phyloP scores from a whole-genome alignment of 1,140 invertebrate species.

The Drosophila sproati region DNA sequence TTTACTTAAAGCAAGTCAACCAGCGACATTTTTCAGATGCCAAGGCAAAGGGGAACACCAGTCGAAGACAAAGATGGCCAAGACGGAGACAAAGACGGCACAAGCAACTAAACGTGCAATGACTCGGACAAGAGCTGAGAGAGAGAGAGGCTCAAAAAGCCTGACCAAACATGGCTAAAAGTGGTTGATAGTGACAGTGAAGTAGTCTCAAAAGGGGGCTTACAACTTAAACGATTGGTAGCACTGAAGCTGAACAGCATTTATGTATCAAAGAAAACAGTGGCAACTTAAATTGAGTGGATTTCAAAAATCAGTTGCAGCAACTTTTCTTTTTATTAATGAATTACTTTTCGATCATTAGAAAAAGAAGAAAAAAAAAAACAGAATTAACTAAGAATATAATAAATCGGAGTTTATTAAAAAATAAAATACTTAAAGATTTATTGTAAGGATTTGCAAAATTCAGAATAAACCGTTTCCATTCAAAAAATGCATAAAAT shows the following conservation, averaged over 20 bases:
- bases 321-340: background rate
- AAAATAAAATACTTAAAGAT: too few relatives aligned
- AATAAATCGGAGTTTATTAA: too few relatives aligned
- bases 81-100: conserved; percentile 40
- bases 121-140: conserved; percentile 18
- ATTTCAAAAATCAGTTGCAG: too few relatives aligned
- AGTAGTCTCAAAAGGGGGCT: conserved; percentile 8
- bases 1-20: conserved; percentile 80
- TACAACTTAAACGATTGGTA: background rate
- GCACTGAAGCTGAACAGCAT: background rate
- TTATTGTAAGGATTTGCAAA: too few relatives aligned
- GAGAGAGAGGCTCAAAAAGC: conserved; percentile 40
- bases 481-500: too few relatives aligned
- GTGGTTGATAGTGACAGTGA: conserved; percentile 26
- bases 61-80: conserved; percentile 9
- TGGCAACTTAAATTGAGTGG: background rate
- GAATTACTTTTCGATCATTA: background rate
- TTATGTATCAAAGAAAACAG: background rate
- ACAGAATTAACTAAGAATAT: too few relatives aligned
- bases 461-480: too few relatives aligned
- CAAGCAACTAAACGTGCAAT: conserved; percentile 66
- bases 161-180: conserved; percentile 49
- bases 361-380: too few relatives aligned
- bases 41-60: conserved; percentile 50
- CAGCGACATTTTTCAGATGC: conserved; percentile 81